These are phyloP conservation scores for Ammospiza maritima DNA, from an alignment of 2,797 vertebrate genomes.

Conservation along the genomic window DNA sequence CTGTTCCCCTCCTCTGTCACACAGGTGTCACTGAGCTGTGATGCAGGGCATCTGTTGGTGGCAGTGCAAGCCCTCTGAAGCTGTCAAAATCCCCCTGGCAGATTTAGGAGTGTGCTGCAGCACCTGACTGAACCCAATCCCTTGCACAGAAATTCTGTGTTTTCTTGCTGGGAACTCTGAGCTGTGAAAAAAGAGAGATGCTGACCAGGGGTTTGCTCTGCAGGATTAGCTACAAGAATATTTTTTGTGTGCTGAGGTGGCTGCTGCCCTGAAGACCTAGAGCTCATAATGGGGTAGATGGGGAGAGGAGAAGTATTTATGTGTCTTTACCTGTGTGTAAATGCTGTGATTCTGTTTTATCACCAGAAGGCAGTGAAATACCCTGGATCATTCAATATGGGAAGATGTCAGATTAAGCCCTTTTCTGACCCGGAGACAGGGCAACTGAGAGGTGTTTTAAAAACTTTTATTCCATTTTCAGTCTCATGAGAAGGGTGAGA, in stretches of 20 bases:
- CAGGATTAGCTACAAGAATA: background rate
- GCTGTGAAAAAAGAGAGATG: background rate
- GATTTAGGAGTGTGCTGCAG: background rate
- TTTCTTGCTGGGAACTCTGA: background rate
- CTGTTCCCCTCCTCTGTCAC: background rate
- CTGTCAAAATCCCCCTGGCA: background rate
- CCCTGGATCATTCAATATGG: background rate
- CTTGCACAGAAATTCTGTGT: background rate
- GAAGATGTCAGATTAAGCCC: background rate
- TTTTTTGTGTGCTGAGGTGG: background rate
- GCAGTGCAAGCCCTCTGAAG: background rate
- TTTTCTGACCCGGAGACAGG: background rate
- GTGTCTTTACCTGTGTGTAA: fast-evolving
- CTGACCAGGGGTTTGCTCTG: background rate
- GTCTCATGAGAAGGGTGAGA: background rate
- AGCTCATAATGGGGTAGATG: background rate
- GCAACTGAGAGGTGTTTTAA: background rate
- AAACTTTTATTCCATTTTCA: background rate
- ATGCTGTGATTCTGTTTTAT: background rate
- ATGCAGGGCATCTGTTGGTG: background rate
- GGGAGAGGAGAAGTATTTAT: background rate
- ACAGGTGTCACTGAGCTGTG: background rate
- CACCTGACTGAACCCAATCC: background rate
- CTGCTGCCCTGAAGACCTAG: background rate
- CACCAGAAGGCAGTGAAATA: background rate